Percentiles rank a stretch among this genome's conserved stretches.
These are phyloP conservation scores for Sebastes schlegelii DNA, from an alignment of 2,113 vertebrate species.

Conservation along the genomic window DNA sequence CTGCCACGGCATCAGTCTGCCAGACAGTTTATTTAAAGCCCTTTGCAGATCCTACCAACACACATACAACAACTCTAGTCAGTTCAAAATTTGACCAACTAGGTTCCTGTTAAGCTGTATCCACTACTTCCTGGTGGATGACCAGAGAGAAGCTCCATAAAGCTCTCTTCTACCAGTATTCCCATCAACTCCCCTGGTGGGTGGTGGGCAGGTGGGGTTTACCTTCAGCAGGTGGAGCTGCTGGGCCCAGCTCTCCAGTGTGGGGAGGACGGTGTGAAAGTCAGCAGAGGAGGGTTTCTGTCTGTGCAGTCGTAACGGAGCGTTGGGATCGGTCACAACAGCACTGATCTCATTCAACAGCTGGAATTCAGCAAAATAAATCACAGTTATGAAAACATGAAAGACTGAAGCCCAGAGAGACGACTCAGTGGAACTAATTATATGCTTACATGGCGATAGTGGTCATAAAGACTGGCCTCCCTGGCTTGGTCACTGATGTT, in stretches of 20 bases:
- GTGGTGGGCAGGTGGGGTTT: constrained; percentile 4
- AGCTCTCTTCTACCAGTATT: no score
- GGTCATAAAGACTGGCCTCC: neutral
- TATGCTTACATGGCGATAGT: constrained; percentile 45
- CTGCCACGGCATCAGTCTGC: constrained; percentile 85
- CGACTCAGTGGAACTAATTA: neutral
- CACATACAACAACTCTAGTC: neutral
- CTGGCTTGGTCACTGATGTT: constrained; percentile 1
- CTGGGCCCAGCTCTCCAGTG: constrained; percentile 89
- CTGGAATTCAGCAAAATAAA: constrained; percentile 68
- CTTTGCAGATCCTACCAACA: constrained; percentile 82
- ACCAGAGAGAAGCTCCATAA: no score
- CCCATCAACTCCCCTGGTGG: neutral
- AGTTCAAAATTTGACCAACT: neutral
- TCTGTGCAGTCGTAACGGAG: constrained; percentile 79
- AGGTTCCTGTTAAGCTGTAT: neutral
- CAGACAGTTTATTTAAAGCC: constrained; percentile 81
- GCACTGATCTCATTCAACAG: constrained; percentile 83
- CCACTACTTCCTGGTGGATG: neutral
- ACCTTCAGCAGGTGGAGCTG: constrained; percentile 89
- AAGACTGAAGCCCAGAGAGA: no score
- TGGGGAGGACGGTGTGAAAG: constrained; percentile 85
- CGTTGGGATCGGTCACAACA: constrained; percentile 81
- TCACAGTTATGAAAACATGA: no score
- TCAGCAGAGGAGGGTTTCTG: constrained; percentile 71